Percentiles rank a stretch among this genome's conserved stretches.
phyloP scores from a whole-genome alignment of 2,113 vertebrate species.

The Ochotona curzoniae region DNA sequence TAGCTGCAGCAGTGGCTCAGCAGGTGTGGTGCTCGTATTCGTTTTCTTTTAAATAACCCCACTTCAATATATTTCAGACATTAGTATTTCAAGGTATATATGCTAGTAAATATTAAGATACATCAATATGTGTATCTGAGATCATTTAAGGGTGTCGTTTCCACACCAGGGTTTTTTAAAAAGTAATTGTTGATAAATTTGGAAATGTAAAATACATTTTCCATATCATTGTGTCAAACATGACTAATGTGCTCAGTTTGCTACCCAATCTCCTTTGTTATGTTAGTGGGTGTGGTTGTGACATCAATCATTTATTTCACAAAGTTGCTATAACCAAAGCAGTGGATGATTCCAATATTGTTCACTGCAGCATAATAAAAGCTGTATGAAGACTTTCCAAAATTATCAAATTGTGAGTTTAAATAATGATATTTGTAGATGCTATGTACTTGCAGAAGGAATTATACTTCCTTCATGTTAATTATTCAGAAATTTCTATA shows the following conservation, averaged over 20 bases:
- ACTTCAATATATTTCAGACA: neutral
- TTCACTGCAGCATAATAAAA: neutral
- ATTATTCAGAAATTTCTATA: neutral
- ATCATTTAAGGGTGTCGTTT: neutral
- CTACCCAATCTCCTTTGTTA: neutral
- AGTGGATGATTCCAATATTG: neutral
- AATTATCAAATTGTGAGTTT: neutral
- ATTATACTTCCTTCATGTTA: neutral
- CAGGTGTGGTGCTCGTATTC: slow-evolving; percentile 84
- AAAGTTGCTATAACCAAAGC: neutral
- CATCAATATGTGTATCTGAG: no score
- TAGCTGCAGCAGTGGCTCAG: slow-evolving; percentile 93
- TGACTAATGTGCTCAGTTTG: neutral
- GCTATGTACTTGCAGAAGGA: neutral
- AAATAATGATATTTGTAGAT: neutral
- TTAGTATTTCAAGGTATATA: neutral
- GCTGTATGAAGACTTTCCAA: neutral
- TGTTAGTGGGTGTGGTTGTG: neutral
- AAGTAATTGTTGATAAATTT: neutral
- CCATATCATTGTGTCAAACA: neutral
- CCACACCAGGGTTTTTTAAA: neutral
- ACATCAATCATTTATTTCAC: neutral
- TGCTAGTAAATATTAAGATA: neutral
- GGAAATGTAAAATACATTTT: neutral
- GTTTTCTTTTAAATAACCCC: neutral